Percentiles rank a stretch among this genome's conserved stretches.
Evolutionary conservation across 2,888 invertebrate genomes (phyloP).

Genomic region (Druceiella hillmani): DNA sequence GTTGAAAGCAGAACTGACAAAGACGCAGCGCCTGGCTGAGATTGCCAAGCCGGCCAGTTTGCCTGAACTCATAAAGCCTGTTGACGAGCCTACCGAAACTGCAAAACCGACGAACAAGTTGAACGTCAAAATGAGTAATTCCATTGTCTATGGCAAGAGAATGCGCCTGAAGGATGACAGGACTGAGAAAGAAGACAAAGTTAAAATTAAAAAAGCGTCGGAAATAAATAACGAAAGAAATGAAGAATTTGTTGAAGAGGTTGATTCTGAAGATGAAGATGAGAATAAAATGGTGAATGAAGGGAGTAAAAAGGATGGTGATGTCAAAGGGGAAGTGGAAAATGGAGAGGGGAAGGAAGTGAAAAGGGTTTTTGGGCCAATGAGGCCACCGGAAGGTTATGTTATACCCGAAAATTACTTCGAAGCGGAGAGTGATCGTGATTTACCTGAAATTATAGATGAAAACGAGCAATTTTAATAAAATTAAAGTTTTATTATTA

Average conservation of each 20-base stretch:
- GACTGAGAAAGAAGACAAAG: too few relatives aligned
- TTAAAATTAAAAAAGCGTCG: conserved; percentile 22
- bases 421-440: conserved; percentile 40
- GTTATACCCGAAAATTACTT: conserved; percentile 44
- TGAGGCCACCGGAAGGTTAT: conserved; percentile 46
- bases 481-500: too few relatives aligned
- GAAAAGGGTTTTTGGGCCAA: conserved; percentile 41
- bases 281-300: conserved; percentile 14
- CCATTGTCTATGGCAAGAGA: conserved; percentile 52
- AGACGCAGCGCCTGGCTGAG: conserved; percentile 65
- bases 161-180: conserved; percentile 47
- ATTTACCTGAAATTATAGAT: conserved; percentile 44
- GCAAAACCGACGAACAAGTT: conserved; percentile 27
- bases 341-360: conserved; percentile 14
- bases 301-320: conserved; percentile 4
- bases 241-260: conserved; percentile 49
- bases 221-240: conserved; percentile 31
- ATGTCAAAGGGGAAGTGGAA: conserved; percentile 7
- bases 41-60: conserved; percentile 65
- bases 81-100: conserved; percentile 22
- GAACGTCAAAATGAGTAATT: conserved; percentile 32
- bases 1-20: conserved; percentile 62
- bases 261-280: conserved; percentile 43
- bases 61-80: conserved; percentile 41
- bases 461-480: conserved; percentile 24